phyloP scores from a whole-genome alignment of 2,888 invertebrate species.

The Tetanocera ferruginea region DNA sequence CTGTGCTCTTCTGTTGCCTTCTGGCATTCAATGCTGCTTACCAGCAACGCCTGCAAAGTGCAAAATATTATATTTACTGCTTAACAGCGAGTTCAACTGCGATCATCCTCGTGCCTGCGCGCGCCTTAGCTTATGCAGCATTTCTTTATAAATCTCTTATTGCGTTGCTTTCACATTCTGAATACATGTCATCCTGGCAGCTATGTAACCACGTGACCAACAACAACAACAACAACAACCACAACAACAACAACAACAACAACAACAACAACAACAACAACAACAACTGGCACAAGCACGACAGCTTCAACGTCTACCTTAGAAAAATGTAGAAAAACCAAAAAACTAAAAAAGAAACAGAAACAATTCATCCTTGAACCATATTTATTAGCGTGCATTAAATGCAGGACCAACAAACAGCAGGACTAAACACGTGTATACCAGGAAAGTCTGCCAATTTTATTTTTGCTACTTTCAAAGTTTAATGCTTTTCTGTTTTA shows the following conservation, averaged over 20 bases:
- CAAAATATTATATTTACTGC: too few species aligned
- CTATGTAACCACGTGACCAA: background rate
- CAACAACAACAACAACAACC: background rate
- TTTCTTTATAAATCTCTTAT: background rate
- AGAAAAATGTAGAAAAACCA: too few species aligned
- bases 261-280: background rate
- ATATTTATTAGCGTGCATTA: background rate
- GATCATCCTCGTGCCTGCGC: background rate
- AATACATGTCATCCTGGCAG: background rate
- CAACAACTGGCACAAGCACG: background rate
- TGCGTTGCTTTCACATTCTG: background rate
- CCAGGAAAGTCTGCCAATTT: background rate
- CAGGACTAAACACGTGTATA: background rate
- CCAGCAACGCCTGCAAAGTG: too few species aligned
- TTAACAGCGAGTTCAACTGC: too few species aligned
- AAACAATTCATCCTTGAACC: constrained; percentile 25
- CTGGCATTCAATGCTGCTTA: background rate
- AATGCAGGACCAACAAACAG: background rate
- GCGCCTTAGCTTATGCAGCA: background rate
- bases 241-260: background rate
- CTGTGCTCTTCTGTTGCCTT: background rate
- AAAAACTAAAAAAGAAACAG: background rate
- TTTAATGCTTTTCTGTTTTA: background rate
- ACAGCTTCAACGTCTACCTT: background rate
- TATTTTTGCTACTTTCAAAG: background rate